phyloP scores from a whole-genome alignment of 1,140 invertebrate species.

The Thaumetopoea pityocampa region DNA sequence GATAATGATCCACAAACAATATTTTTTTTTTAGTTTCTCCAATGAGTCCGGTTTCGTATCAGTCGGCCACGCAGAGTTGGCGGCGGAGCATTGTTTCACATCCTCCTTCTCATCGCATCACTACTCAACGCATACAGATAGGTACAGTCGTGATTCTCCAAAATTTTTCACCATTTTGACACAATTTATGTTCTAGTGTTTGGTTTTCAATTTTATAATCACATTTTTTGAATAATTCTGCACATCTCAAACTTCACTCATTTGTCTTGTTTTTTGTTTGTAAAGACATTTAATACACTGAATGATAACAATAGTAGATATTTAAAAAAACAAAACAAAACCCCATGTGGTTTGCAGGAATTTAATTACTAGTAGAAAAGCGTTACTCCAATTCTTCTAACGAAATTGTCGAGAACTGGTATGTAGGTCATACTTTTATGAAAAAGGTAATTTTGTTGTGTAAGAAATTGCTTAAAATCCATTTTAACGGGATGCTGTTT shows the following conservation, averaged over 20 bases:
- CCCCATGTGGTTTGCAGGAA: background rate
- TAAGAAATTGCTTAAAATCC: no score
- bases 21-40: conserved; percentile 57
- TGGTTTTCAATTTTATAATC: conserved; percentile 22
- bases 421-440: no score
- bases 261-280: conserved; percentile 14
- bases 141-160: conserved; percentile 32
- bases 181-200: conserved; percentile 19
- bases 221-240: conserved; percentile 16
- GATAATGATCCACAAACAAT: no score
- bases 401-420: no score
- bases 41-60: conserved; percentile 85
- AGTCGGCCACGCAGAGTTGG: conserved; percentile 76
- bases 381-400: no score
- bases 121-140: conserved; percentile 65
- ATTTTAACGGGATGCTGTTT: no score
- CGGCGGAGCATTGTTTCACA: conserved; percentile 62
- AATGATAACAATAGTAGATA: background rate
- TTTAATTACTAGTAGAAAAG: no score
- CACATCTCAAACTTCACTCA: conserved; percentile 7
- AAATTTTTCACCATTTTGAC: conserved; percentile 2
- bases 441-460: no score
- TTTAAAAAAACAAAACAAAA: conserved; percentile 2
- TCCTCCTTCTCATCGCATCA: conserved; percentile 64
- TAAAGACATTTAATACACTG: conserved; percentile 17